Conservation (phyloP, 2,113 vertebrate species). For the Panthera tigris region DNA sequence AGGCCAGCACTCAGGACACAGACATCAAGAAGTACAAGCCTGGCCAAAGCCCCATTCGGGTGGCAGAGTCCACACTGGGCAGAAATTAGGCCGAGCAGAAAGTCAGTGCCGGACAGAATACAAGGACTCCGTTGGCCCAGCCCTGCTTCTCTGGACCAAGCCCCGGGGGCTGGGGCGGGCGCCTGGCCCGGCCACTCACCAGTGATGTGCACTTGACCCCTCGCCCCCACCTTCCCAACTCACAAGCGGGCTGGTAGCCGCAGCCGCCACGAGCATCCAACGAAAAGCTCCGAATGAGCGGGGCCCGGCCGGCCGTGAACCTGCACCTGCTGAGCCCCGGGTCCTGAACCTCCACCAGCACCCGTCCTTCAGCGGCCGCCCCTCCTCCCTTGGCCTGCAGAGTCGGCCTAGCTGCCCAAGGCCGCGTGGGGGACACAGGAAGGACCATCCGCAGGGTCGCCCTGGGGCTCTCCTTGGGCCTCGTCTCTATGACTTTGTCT, state of each 20-base stretch:
- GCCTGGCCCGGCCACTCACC: not conserved
- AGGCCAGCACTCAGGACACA: not conserved
- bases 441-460: slow-evolving; percentile 22
- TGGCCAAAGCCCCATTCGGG: rapidly evolving
- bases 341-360: not conserved
- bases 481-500: slow-evolving; percentile 15
- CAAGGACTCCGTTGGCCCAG: not conserved
- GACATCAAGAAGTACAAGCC: rapidly evolving
- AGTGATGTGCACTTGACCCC: rapidly evolving
- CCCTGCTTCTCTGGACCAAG: rapidly evolving
- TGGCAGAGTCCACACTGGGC: too few relatives aligned
- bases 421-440: not conserved
- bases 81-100: not conserved
- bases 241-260: rapidly evolving
- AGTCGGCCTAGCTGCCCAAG: not conserved
- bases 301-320: not conserved
- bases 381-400: not conserved
- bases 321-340: rapidly evolving
- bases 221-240: rapidly evolving
- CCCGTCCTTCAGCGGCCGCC: rapidly evolving
- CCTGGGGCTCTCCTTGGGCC: not conserved
- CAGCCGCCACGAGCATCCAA: rapidly evolving
- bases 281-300: not conserved
- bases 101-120: rapidly evolving
- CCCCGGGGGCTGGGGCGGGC: not conserved